A percentile compares a stretch with the other conserved stretches of the same genome.
phyloP scores from a whole-genome alignment of 2,888 invertebrate genomes.

The Caradrina kadenii region DNA sequence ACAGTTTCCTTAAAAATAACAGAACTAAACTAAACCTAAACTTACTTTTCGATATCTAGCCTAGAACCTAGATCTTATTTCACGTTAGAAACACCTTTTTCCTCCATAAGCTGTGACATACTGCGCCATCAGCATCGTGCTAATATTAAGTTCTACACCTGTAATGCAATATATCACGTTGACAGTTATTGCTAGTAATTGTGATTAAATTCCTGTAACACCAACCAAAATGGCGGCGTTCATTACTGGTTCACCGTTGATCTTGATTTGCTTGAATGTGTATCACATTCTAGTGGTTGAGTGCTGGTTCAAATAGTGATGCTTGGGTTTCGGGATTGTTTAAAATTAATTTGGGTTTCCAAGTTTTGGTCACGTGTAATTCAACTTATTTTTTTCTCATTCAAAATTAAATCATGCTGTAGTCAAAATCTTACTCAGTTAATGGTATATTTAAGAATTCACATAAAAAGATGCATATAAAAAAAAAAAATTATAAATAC shows the following conservation, averaged over 20 bases:
- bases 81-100: constrained; percentile 6
- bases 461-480: too few species aligned
- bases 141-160: not conserved
- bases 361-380: not conserved
- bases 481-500: too few species aligned
- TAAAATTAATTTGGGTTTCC: not conserved
- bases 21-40: not conserved
- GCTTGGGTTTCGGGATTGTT: not conserved
- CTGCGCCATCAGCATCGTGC: not conserved
- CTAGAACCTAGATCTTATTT: not conserved
- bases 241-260: constrained; percentile 55
- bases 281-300: constrained; percentile 4
- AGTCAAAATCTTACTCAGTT: too few species aligned
- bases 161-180: constrained; percentile 36
- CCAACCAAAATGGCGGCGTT: constrained; percentile 48
- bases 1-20: not conserved
- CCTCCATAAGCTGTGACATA: constrained; percentile 27
- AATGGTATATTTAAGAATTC: too few species aligned
- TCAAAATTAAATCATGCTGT: too few species aligned
- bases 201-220: constrained; percentile 54
- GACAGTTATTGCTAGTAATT: constrained; percentile 54
- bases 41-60: too few species aligned
- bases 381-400: too few species aligned
- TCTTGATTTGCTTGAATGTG: constrained; percentile 52
- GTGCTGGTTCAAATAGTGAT: not conserved